Evolutionary conservation across 1,140 invertebrate genomes (phyloP).

Genomic region (Dendroctonus ponderosae): DNA sequence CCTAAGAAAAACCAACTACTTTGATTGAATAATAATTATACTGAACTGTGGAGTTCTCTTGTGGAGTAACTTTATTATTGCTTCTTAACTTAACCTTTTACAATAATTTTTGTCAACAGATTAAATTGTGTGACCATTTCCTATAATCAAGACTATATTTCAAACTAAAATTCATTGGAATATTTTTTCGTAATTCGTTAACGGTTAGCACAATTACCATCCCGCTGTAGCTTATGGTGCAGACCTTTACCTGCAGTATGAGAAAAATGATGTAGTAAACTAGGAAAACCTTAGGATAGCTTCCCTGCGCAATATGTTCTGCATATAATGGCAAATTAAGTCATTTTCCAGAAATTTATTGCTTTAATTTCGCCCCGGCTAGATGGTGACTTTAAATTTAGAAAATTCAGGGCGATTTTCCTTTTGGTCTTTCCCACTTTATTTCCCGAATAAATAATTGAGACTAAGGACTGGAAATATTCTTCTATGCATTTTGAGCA

Average conservation of each 20-base stretch:
- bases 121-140: no score
- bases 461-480: neutral
- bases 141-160: no score
- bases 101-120: no score
- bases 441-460: constrained; percentile 15
- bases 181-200: no score
- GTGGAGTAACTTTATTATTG: no score
- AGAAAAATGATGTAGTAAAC: constrained; percentile 20
- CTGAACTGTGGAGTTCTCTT: no score
- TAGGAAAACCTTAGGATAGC: constrained; percentile 16
- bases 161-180: no score
- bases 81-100: no score
- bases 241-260: constrained; percentile 2
- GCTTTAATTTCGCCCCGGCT: constrained; percentile 18
- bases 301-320: constrained; percentile 11
- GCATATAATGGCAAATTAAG: constrained; percentile 26
- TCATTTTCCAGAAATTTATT: constrained; percentile 27
- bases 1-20: no score
- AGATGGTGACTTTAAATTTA: constrained; percentile 23
- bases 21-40: no score
- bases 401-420: constrained; percentile 8
- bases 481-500: constrained; percentile 5
- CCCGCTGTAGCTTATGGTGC: neutral
- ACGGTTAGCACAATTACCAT: no score
- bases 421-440: constrained; percentile 7